phyloP scores from a whole-genome alignment of 2,888 invertebrate species.

The Nephrotoma appendiculata region DNA sequence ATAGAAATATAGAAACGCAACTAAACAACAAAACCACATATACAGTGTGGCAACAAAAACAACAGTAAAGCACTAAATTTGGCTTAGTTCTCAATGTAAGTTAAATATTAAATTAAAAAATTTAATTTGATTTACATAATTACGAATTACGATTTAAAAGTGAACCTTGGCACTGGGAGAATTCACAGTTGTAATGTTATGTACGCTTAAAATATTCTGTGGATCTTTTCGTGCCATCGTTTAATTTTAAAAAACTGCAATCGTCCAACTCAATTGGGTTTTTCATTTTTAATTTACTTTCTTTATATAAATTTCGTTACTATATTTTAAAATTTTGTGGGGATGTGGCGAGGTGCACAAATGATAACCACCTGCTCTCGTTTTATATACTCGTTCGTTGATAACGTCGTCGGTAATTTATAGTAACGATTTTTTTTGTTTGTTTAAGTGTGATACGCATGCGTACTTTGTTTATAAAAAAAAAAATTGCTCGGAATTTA shows the following conservation, averaged over 20 bases:
- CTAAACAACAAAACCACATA: background rate
- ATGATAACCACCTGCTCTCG: background rate
- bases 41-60: background rate
- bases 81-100: background rate
- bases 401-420: background rate
- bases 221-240: constrained; percentile 36
- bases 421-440: background rate
- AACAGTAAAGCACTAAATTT: background rate
- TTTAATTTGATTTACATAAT: background rate
- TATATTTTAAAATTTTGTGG: background rate
- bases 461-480: background rate
- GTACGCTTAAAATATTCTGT: constrained; percentile 23
- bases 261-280: background rate
- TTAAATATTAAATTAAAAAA: background rate
- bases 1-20: background rate
- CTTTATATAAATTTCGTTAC: too few relatives aligned
- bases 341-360: background rate
- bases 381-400: background rate
- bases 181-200: constrained; percentile 28
- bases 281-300: background rate
- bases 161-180: constrained; percentile 35
- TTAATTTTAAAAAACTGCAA: constrained; percentile 15
- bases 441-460: background rate
- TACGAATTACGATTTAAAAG: constrained; percentile 1
- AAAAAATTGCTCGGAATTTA: background rate